Base-by-base conservation (phyloP, 2,797 vertebrate genomes). In the Columba guinea region DNA sequence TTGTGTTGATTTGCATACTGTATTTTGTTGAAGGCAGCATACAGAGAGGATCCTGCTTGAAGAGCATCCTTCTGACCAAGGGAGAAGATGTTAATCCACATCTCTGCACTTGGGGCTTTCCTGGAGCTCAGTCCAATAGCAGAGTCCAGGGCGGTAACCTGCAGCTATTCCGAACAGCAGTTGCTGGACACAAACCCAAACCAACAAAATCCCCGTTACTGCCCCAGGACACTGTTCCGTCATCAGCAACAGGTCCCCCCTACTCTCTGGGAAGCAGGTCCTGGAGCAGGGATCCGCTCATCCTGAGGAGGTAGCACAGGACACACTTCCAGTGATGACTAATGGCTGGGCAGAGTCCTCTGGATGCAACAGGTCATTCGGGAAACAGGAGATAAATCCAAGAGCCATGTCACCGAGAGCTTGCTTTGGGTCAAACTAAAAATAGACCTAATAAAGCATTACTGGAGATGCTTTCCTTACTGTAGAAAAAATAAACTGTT, bases 351-450 rank as follows among this genome's bases (percentile, higher is more conserved):
- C 82, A 94, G 81, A 75, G 75, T 11, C 5, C 2, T 34, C 63
- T 90, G 84, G 51, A 90, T 59, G 68, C 56, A 65, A 63, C n/a
- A 39, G 82, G 81, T 71, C 86, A 51, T 77, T 77, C 0, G 8
- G 71, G 68, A 91, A 76, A 82, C 58, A 58, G 56, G 58, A 39
- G 74, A 87, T 87, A 91, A 79, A 84, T 83, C 86, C 84, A 95
- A 90, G 81, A 91, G 52, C 24, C 41, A 23, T 70, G 53, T 80
- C 76, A 77, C 53, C 9, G 7, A 48, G 84, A 84, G 51, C 64
- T 82, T 15, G 7, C 65, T 87, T 87, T 62, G 56, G 68, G 79
- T 79, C 87, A 90, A 51, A 49, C 89, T 87, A 87, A 94, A 96
- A 93, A 76, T 4, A 90, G 68, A 80, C 7, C 41, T 28, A 67